Evolutionary conservation across 2,113 vertebrate genomes (phyloP), one percentile per base, ranked within the genome.

Genomic region (Rhynchomys soricoides): DNA sequence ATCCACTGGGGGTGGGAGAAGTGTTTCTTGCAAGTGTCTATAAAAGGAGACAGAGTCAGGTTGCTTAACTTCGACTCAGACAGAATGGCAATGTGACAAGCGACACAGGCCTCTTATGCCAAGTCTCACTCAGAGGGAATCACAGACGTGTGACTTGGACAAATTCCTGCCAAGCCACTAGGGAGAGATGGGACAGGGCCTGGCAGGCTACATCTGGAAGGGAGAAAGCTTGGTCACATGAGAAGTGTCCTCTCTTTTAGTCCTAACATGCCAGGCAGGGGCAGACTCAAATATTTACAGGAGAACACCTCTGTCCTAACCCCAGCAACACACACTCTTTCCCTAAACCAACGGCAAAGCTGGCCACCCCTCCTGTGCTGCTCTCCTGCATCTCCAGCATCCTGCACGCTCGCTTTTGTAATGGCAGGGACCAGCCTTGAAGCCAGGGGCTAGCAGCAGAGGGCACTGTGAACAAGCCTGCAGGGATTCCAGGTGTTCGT

Each of bases 61-160:
- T 93, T 19, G n/a, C 91, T 74, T 24, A 34, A 77, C 57, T 48
- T 12, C 19, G 40, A 93, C 94, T 43, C 79, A 15, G 88, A 73
- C 21, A 57, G 66, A 9, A 62, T 40, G 91, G 95, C 93, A 77
- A 62, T 94, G 45, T 74, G 64, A 95, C 88, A 96, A 87, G 93
- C 1, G 91, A 90, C 94, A 91, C 6, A 0, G 50, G 89, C 86
- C 91, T 94, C 82, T 21, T 8, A 5, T 5, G 45, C 94, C 96
- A 94, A 94, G 71, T 40, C 94, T 74, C 24, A 3, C 86, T 90
- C 92, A 55, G 81, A 94, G 93, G 83, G 79, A 87, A 70, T 91
- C 85, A 43, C 93, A 91, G 86, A 77, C 50, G 22, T 94, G 93
- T 96, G 97, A 95, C 95, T 95, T 40, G 50, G 26, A 75, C 89